Evolutionary conservation across 2,888 invertebrate genomes (phyloP).

Genomic region (Sinhomidia bicolor): DNA sequence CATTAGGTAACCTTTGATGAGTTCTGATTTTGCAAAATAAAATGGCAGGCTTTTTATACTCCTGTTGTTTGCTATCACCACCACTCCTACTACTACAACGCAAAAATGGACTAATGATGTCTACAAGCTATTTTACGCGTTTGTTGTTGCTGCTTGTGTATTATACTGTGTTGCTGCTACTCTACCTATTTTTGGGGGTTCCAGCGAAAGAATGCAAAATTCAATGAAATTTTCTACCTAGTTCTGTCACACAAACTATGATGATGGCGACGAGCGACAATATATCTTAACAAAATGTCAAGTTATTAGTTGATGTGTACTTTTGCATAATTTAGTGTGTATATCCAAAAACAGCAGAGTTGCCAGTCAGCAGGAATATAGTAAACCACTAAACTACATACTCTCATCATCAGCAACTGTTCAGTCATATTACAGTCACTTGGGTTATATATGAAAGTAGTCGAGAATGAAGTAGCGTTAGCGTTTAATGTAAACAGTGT

Average conservation of each 20-base stretch:
- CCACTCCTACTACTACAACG: not conserved
- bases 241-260: not conserved
- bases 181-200: not conserved
- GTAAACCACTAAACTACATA: not conserved
- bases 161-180: not conserved
- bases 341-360: not conserved
- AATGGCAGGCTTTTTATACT: conserved; percentile 18
- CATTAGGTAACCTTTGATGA: conserved; percentile 40
- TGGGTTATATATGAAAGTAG: not conserved
- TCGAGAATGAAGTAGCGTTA: not conserved
- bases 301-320: conserved; percentile 17
- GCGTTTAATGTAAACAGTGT: not conserved
- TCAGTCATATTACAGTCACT: conserved; percentile 11
- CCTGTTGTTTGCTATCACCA: not conserved
- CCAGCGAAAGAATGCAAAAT: not conserved
- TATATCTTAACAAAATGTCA: conserved; percentile 60
- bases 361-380: not conserved
- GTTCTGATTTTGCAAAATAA: conserved; percentile 41
- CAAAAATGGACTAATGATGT: not conserved
- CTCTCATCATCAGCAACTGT: not conserved
- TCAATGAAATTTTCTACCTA: not conserved
- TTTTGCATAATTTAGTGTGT: conserved; percentile 24
- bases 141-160: not conserved
- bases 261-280: conserved; percentile 9
- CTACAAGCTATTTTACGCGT: not conserved